phyloP scores from a whole-genome alignment of 1,140 invertebrate genomes.

The Nebria ingens region DNA sequence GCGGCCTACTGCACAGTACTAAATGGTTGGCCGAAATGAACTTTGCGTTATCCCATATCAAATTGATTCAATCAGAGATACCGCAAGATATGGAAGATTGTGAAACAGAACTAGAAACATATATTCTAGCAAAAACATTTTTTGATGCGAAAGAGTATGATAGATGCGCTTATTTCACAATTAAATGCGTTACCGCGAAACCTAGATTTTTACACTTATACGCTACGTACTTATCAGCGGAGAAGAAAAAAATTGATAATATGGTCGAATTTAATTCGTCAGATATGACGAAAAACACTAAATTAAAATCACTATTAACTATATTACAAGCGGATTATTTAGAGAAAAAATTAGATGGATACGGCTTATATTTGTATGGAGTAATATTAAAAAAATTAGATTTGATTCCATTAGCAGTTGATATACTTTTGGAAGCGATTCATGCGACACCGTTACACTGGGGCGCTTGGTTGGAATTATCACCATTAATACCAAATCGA shows the following conservation, averaged over 20 bases:
- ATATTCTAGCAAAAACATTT: slow-evolving; percentile 75
- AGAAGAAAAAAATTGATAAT: slow-evolving; percentile 80
- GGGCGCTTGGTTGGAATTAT: slow-evolving; percentile 90
- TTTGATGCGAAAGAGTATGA: slow-evolving; percentile 91
- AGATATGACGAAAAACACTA: slow-evolving; percentile 47
- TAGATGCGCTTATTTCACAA: slow-evolving; percentile 74
- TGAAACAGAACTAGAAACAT: slow-evolving; percentile 56
- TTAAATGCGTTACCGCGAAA: slow-evolving; percentile 55
- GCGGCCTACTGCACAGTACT: slow-evolving; percentile 58
- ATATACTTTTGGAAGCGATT: slow-evolving; percentile 69
- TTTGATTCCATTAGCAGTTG: slow-evolving; percentile 57
- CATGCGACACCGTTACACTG: slow-evolving; percentile 74
- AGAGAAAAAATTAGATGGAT: slow-evolving; percentile 68
- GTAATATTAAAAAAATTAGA: slow-evolving; percentile 84
- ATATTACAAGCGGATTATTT: slow-evolving; percentile 48
- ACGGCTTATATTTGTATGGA: slow-evolving; percentile 82
- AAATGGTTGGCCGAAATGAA: slow-evolving; percentile 83
- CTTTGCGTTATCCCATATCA: slow-evolving; percentile 57
- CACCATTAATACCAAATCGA: slow-evolving; percentile 71
- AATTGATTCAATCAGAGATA: slow-evolving; percentile 36
- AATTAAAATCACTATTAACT: slow-evolving; percentile 42
- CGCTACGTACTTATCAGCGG: slow-evolving; percentile 74
- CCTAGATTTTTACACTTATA: slow-evolving; percentile 73
- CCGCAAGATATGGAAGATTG: slow-evolving; percentile 32
- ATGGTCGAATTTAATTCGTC: slow-evolving; percentile 63